Evolutionary conservation across 2,888 invertebrate species (phyloP).

Genomic region (Pristionchus japonicus): DNA sequence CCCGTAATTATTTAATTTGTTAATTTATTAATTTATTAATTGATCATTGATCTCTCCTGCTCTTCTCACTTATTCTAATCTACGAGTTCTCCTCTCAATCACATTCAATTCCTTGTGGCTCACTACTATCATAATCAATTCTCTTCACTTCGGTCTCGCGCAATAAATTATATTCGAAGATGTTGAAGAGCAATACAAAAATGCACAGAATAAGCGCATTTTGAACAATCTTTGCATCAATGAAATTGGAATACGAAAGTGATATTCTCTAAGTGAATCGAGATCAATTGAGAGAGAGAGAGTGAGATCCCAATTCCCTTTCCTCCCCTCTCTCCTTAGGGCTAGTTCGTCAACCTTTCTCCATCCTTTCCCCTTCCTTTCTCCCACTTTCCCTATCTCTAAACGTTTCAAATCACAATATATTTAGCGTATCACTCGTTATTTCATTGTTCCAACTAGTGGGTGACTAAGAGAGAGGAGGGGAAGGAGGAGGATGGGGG

Average conservation of each 20-base stretch:
- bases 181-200: neutral
- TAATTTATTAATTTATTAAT: conserved; percentile 11
- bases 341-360: conserved; percentile 15
- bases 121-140: neutral
- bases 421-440: neutral
- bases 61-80: neutral
- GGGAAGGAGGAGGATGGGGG: neutral
- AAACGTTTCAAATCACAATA: conserved; percentile 4
- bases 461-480: neutral
- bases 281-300: neutral
- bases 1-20: neutral
- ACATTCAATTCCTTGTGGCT: neutral
- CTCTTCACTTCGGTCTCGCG: neutral
- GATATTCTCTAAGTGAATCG: neutral
- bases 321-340: neutral
- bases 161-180: neutral
- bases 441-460: neutral
- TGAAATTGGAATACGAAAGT: neutral
- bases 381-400: conserved; percentile 8
- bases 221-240: neutral
- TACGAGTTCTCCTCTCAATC: neutral
- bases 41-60: neutral
- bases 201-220: neutral
- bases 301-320: conserved; percentile 3
- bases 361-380: neutral